phyloP scores from a whole-genome alignment of 2,888 invertebrate species.

The Athalia circularis region DNA sequence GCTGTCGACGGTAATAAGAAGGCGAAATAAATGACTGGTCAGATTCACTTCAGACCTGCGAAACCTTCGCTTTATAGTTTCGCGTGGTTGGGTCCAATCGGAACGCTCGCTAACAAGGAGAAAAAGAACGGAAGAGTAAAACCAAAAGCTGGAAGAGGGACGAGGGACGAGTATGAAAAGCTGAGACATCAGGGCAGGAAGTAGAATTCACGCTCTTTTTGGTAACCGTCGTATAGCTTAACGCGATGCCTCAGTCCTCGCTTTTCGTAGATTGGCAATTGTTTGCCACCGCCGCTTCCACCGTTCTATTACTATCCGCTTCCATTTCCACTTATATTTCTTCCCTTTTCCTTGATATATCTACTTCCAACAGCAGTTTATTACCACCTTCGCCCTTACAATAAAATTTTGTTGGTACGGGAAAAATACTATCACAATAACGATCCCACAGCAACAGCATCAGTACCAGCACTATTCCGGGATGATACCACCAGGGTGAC shows the following conservation, averaged over 20 bases:
- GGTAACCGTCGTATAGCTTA: constrained; percentile 5
- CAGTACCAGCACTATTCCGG: too few species aligned
- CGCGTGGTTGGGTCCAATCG: constrained; percentile 38
- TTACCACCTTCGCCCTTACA: constrained; percentile 8
- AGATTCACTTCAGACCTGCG: constrained; percentile 7
- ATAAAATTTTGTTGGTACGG: constrained; percentile 27
- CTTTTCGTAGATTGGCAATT: constrained; percentile 20
- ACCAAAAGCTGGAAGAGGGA: too few species aligned
- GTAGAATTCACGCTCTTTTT: constrained; percentile 23
- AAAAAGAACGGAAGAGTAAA: neutral
- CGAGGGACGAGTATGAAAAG: too few species aligned
- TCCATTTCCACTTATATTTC: neutral
- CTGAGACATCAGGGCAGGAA: neutral
- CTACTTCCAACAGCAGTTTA: constrained; percentile 1
- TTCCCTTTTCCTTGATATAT: neutral
- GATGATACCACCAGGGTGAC: neutral
- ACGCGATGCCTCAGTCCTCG: neutral
- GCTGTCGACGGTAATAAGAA: constrained; percentile 34
- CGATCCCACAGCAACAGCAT: neutral
- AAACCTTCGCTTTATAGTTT: constrained; percentile 3
- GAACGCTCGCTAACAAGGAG: constrained; percentile 36
- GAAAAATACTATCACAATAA: constrained; percentile 24
- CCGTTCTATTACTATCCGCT: neutral
- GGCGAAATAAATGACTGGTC: constrained; percentile 40
- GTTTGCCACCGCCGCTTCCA: constrained; percentile 9